Base-by-base conservation (phyloP, 2,797 vertebrate genomes). In the Acanthornis magna region DNA sequence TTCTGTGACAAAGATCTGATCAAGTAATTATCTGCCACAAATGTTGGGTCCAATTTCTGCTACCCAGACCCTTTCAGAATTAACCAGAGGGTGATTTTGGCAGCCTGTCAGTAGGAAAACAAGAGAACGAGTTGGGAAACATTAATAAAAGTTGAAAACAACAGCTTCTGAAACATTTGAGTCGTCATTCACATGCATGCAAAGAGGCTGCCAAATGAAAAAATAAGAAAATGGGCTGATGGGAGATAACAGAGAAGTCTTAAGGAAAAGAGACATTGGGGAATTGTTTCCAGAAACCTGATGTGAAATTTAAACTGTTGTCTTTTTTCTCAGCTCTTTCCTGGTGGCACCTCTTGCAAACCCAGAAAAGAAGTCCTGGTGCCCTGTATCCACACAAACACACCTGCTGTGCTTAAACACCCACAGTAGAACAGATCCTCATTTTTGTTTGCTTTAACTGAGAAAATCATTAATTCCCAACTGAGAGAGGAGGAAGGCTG, bases 121-220 rank as follows among this genome's bases (percentile, higher is more conserved):
- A 95, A 72, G 91, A 91, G 90, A 96, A 96, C 88, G 86, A 95
- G 74, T 96, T 91, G 50, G 72, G 83, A 97, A 98, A 98, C 86
- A 95, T 96, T 97, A 97, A 97, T 96, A 97, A 96, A 97, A 95
- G 80, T 96, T 95, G 95, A 97, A 98, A 97, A 97, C 81, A 95
- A 87, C 88, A 91, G 84, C 81, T 96, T 96, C 89, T 90, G 89
- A 88, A 85, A 62, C 58, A 93, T 97, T 96, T 93, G 89, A 96
- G 89, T 96, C 42, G 5, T 95, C 88, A 86, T 96, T 96, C 96
- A 88, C 89, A 76, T 79, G 62, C 50, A 91, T 86, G 83, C 7
- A 8, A 95, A 96, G 60, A 94, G 76, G 75, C 55, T 94, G 62
- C 60, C 89, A 95, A 85, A 94, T 85, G 76, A 96, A 71, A 88